A percentile compares a stretch with the other conserved stretches of the same genome.
These are phyloP conservation scores for Stichodactyla mertensii DNA, from an alignment of 64 coral and sea anemone species.

Conservation along the genomic window DNA sequence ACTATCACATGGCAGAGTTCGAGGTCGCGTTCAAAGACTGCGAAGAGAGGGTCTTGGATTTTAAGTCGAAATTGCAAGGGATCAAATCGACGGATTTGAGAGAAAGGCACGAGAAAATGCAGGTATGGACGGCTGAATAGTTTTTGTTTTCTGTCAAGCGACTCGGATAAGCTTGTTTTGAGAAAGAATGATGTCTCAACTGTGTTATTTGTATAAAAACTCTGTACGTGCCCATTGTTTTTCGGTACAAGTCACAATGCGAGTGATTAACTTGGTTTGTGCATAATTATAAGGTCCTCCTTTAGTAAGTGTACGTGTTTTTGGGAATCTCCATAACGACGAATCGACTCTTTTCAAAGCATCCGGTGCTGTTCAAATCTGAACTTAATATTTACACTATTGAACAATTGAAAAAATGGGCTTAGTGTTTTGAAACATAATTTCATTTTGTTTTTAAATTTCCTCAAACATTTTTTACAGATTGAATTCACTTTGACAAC, in stretches of 20 bases:
- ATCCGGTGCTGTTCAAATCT: background rate
- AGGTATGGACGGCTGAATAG: background rate
- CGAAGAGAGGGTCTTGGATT: conserved; percentile 52
- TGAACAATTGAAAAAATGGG: background rate
- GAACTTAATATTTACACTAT: background rate
- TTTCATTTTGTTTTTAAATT: too few species aligned
- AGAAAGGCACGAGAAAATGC: conserved; percentile 6
- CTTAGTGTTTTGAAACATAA: background rate
- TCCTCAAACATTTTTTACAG: too few species aligned
- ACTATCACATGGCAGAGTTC: conserved; percentile 60
- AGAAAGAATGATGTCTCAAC: background rate
- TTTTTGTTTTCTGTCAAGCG: background rate
- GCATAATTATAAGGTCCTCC: background rate
- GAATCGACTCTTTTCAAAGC: background rate
- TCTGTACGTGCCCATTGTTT: background rate
- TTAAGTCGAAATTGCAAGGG: conserved; percentile 18
- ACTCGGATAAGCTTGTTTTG: background rate
- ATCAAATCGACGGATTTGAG: background rate
- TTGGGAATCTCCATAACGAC: background rate
- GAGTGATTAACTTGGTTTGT: background rate
- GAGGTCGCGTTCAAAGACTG: conserved; percentile 59
- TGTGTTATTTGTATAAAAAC: background rate
- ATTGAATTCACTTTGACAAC: too few species aligned
- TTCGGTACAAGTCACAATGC: background rate
- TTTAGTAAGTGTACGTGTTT: background rate